Evolutionary conservation across 2,888 invertebrate species (phyloP), one percentile per base, ranked within the genome.

Genomic region (Rhaphigaster nebulosa): DNA sequence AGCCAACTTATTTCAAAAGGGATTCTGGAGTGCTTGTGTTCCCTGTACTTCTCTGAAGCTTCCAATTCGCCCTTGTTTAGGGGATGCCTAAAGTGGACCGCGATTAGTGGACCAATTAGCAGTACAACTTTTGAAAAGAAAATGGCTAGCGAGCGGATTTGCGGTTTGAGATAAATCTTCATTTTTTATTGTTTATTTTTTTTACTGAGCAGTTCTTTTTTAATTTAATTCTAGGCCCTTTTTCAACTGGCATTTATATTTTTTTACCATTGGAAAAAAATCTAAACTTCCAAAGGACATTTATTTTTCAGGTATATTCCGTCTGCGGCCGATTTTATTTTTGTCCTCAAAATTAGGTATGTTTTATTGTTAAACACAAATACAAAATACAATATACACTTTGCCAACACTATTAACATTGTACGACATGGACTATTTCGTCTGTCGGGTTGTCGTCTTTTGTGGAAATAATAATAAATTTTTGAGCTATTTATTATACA

Each of bases 1-100:
- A 5, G 65, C 65, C 65, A 65, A 65, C 65, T 65, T 65, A 65
- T 29, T 65, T 65, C 65, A 65, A 65, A 65, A 65, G 65, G 65
- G 65, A 65, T 65, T 15, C 29, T 65, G 23, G 2, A 65, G 29
- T 65, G 29, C 29, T 29, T 65, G 29, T 65, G 65, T 65, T 65
- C 15, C 29, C 65, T 29, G 10, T 18, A 60, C n/a, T 60, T 10
- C 15, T n/a, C 60, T 60, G 12, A 29, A 65, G 29, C 65, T 29
- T 13, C 65, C 65, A 29, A 29, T 65, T 29, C 65, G 15, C 65
- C 29, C 65, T 65, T 65, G 65, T 65, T 65, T 34, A 65, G 29
- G 29, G 65, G 5, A 29, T 65, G 29, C 13, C 29, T 65, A 65
- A 65, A 65, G 65, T 34, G 65, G 65, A 29, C 29, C 29, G 29